Evolutionary conservation across 2,113 vertebrate species (phyloP), one percentile per base, ranked within the genome.

Genomic region (Mus spicilegus): DNA sequence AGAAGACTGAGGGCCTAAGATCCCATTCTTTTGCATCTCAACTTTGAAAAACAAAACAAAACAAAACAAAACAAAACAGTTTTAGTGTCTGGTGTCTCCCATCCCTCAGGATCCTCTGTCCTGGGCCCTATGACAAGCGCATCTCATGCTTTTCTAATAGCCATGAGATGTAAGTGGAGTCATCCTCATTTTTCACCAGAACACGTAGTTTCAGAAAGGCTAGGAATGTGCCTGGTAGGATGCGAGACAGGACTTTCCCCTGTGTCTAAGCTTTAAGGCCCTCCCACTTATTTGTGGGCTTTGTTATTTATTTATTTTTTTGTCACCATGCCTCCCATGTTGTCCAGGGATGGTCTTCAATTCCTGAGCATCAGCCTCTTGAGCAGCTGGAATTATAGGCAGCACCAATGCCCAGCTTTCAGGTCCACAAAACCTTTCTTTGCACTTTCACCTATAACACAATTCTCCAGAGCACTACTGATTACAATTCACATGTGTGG

Each of bases 211-310:
- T 69, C 28, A 12, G 72, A 56, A 56, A 90, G 54, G 80, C 77
- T 28, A 10, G 67, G 75, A 39, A 67, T 56, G 0, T 8, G 58
- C 28, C 1, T 6, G 70, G 36, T 0, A 5, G 77, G 12, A 22
- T 2, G 11, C 20, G 1, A 19, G 11, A 22, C 0, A 8, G 8
- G 42, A 12, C 30, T 84, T 65, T 63, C 0, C 28, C n/a, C 65
- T 12, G 19, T 2, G 8, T 5, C 91, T 4, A 28, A 49, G 84
- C 7, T 56, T 69, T 11, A 54, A 87, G 39, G 33, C 39, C 7
- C 76, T 80, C 65, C 67, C 26, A 46, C 19, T 33, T 56, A 30
- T 20, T 85, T 90, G 46, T 22, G 42, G 17, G 28, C 67, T 39
- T 30, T 76, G 3, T 33, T 72, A 22, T 46, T 58, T 87, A 19